Evolutionary conservation across 2,888 invertebrate genomes (phyloP), one percentile per base, ranked within the genome.

Genomic region (Bhutanitis thaidina): DNA sequence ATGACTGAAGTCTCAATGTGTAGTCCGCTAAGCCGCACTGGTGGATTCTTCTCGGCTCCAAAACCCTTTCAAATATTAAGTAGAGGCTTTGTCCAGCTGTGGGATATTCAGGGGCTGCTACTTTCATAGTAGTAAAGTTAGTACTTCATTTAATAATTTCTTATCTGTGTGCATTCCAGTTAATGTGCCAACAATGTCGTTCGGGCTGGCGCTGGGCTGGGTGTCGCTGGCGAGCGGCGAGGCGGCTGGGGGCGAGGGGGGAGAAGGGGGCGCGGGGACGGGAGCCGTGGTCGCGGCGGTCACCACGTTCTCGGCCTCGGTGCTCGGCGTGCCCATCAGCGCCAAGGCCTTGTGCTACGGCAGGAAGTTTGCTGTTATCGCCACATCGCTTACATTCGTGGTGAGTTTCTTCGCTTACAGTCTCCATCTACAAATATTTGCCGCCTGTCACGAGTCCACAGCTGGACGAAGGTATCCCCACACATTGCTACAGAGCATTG

Each of bases 191-290:
- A 70, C 77, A 5, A 54, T 79, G 29, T 82, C 82, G 30, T 80
- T 80, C 49, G 82, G 83, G 0, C 62, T 83, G 61, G 76, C 80
- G 10, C 63, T 80, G 63, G 83, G 83, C 37, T 83, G 83, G 83
- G 78, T 83, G 54, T 81, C 83, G 7, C 66, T 82, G 52, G 75
- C 70, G 37, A 79, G 74, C 53, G 83, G 79, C 1, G 77, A 62
- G 61, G 7, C 16, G 57, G 13, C 47, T 51, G 32, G 4, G 8
- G 32, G 13, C 13, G 30, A 27, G 46, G n/a, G n/a, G 51, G 32
- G 4, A 5, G 32, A 20, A 5, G 36, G 38, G 38, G 49, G 45
- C 41, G 46, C 16, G 32, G 52, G 44, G 27, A 49, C 58, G 56
- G 53, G 69, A 69, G 39, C 73, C 62, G 57, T 65, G 43, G 57